Evolutionary conservation across 2,797 vertebrate species (phyloP).

Genomic region (Triplophysa yarkandensis): DNA sequence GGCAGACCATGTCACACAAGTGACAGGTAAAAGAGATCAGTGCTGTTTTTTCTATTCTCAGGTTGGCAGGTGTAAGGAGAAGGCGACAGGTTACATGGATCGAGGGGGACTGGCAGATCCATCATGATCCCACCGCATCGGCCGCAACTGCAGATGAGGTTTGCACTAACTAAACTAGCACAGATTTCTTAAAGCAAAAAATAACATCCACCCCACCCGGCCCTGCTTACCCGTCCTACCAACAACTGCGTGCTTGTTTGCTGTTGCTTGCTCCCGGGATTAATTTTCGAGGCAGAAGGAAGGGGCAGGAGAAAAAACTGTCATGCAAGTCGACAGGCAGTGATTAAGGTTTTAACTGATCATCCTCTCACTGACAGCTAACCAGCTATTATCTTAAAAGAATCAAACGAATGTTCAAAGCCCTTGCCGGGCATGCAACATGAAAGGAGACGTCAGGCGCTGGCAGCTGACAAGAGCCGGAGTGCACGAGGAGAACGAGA

Average conservation of each 20-base stretch:
- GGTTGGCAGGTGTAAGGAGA: constrained; percentile 46
- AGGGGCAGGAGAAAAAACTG: constrained; percentile 77
- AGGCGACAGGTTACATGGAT: constrained; percentile 51
- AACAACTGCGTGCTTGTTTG: constrained; percentile 56
- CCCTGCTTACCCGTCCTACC: constrained; percentile 30
- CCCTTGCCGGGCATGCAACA: constrained; percentile 92
- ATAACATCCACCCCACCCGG: constrained; percentile 9
- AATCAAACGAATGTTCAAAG: constrained; percentile 99
- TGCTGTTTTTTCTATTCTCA: constrained; percentile 40
- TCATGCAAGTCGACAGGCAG: constrained; percentile 98
- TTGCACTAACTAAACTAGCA: constrained; percentile 31
- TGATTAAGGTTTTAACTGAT: constrained; percentile 99
- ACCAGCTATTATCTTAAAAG: constrained; percentile 99
- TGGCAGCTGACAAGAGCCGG: constrained; percentile 92
- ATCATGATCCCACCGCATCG: constrained; percentile 20
- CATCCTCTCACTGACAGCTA: constrained; percentile 99
- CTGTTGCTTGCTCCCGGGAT: constrained; percentile 61
- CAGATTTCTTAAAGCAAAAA: constrained; percentile 23
- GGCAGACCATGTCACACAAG: constrained; percentile 59
- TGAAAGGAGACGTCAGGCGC: constrained; percentile 99
- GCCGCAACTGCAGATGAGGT: not conserved
- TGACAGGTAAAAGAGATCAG: constrained; percentile 67
- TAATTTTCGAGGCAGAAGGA: constrained; percentile 65
- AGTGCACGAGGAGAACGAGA: constrained; percentile 59
- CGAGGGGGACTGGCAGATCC: constrained; percentile 40